These are phyloP conservation scores for Helicorthomorpha holstii DNA, from an alignment of 1,140 invertebrate genomes.

Conservation along the genomic window DNA sequence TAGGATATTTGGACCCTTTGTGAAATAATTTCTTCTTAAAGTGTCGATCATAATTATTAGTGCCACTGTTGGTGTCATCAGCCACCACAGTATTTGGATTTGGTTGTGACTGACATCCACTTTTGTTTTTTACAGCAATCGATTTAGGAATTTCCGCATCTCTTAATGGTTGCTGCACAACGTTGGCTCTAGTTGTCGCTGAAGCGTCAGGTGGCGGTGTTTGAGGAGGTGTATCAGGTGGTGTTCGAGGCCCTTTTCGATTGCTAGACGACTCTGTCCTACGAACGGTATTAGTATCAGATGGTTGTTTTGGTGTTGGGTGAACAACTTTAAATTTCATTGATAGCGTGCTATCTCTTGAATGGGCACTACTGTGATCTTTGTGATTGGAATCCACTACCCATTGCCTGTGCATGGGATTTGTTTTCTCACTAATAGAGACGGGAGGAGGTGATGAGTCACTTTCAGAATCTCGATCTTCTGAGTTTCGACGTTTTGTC, in stretches of 20 bases:
- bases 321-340: conserved; percentile 7
- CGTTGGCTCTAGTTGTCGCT: conserved; percentile 10
- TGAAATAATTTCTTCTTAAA: conserved; percentile 67
- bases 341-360: conserved; percentile 3
- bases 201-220: conserved; percentile 14
- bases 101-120: neutral
- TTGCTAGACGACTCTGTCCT: too few species aligned
- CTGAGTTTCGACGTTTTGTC: conserved; percentile 53
- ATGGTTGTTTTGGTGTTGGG: neutral
- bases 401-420: conserved; percentile 9
- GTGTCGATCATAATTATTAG: conserved; percentile 39
- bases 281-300: neutral
- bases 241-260: conserved; percentile 14
- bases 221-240: conserved; percentile 18
- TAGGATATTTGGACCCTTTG: conserved; percentile 18
- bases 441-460: neutral
- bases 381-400: conserved; percentile 9
- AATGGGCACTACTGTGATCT: conserved; percentile 2
- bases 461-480: conserved; percentile 27
- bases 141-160: neutral
- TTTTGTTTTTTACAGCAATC: neutral
- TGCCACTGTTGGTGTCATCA: conserved; percentile 1
- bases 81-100: neutral
- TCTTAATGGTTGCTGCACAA: conserved; percentile 28
- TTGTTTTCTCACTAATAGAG: neutral